Base-by-base conservation (phyloP, 2,797 vertebrate genomes). In the Chrosomus eos region DNA sequence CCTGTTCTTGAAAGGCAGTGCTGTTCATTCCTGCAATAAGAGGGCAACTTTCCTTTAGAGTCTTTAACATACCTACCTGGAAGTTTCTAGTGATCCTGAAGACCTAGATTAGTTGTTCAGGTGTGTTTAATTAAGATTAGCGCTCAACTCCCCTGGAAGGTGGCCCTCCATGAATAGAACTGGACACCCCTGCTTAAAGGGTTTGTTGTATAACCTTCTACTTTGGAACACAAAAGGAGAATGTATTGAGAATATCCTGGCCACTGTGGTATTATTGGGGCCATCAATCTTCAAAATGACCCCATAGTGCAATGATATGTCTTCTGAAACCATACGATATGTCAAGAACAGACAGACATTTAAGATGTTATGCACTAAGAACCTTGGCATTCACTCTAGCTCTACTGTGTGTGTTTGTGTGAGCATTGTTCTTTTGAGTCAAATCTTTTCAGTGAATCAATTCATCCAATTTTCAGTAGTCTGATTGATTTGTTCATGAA, bases 121-220 rank as follows among this genome's bases (percentile, higher is more conserved):
- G 33, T 62, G n/a, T 77, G 75, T 77, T 77, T 77, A 77, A 62
- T 77, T 60, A 77, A 38, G 55, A 77, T 62, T 77, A 62, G 55
- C 3, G 55, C 14, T 62, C 18, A 62, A 77, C n/a, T 40, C 75
- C 6, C 16, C 55, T 77, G 55, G 55, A 77, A 43, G 36, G 36
- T 62, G 74, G 14, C 53, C 18, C 5, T 60, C n/a, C 14, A 5
- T 55, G 4, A 76, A 38, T 4, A 76, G 33, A 14, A 77, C 9
- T 26, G 33, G 14, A 77, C 74, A 77, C 7, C 3, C 11, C 13
- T 60, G 23, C 74, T 38, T 58, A 58, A 60, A 60, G 36, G 21
- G 31, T 58, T 23, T 5, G 53, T 26, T 60, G 23, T 60, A n/a
- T 33, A 76, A 76, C 73, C 38, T 55, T n/a, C 33, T 16, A 60